phyloP scores from a whole-genome alignment of 1,140 invertebrate species.

The Aphis craccivora region DNA sequence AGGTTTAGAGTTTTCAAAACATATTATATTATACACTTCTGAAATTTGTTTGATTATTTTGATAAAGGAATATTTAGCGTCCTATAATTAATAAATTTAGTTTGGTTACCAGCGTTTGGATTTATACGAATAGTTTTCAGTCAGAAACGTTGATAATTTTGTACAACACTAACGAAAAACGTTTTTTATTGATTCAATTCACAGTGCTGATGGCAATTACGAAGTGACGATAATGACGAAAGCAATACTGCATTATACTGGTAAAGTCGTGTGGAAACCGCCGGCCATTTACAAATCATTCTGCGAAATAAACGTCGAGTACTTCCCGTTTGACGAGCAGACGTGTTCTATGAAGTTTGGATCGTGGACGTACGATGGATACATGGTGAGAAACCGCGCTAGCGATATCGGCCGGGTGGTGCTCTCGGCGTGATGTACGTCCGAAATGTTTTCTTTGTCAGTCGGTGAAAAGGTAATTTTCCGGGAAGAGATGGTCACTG shows the following conservation, averaged over 20 bases:
- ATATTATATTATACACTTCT: neutral
- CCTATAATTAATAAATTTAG: too few species aligned
- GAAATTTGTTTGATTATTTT: neutral
- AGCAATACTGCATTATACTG: conserved; percentile 89
- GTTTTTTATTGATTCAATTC: conserved; percentile 61
- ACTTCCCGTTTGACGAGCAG: conserved; percentile 96
- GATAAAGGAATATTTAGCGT: neutral
- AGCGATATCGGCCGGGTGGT: neutral
- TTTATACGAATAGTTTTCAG: neutral
- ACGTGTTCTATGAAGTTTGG: conserved; percentile 98
- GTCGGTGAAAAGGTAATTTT: conserved; percentile 38
- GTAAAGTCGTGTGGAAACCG: conserved; percentile 95
- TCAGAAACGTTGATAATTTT: too few species aligned
- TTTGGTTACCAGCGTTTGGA: neutral
- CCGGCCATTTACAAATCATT: conserved; percentile 98
- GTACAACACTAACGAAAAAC: neutral
- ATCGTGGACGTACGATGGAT: conserved; percentile 92
- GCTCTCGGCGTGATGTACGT: neutral
- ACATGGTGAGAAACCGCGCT: conserved; percentile 72
- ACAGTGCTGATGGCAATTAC: conserved; percentile 96
- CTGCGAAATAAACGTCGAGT: conserved; percentile 96
- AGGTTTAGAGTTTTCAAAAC: neutral
- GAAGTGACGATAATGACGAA: conserved; percentile 98
- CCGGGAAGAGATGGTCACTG: neutral
- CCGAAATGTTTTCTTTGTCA: neutral